These are phyloP conservation scores for Heliconius hewitsoni DNA, from an alignment of 1,140 invertebrate species.

Conservation along the genomic window DNA sequence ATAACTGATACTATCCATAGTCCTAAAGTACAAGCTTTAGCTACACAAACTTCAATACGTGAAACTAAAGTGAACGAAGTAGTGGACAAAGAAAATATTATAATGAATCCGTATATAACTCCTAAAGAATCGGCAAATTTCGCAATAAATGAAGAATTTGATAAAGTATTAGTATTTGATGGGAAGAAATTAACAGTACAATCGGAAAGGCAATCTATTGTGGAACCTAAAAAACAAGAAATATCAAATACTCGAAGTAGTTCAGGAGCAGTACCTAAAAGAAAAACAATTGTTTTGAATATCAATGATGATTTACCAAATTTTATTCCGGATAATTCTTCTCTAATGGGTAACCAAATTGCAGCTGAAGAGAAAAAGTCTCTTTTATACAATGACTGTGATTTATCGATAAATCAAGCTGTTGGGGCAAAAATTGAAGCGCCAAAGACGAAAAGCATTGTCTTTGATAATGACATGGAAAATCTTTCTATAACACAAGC, in stretches of 20 bases:
- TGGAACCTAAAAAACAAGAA: conserved; percentile 16
- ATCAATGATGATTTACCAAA: conserved; percentile 63
- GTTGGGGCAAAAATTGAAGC: conserved; percentile 32
- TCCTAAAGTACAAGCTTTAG: conserved; percentile 57
- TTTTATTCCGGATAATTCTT: conserved; percentile 30
- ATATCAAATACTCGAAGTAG: not conserved
- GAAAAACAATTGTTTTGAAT: conserved; percentile 62
- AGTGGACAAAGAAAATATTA: conserved; percentile 70
- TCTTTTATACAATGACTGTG: conserved; percentile 40
- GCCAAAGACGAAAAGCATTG: conserved; percentile 40
- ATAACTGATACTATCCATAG: conserved; percentile 63
- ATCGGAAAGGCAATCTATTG: conserved; percentile 44
- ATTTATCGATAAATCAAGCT: conserved; percentile 49
- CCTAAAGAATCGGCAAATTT: conserved; percentile 59
- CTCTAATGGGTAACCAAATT: not conserved
- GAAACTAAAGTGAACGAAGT: conserved; percentile 17
- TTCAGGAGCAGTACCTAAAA: conserved; percentile 34
- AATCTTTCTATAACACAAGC: conserved; percentile 50
- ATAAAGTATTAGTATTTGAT: conserved; percentile 71
- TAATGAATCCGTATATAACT: conserved; percentile 58
- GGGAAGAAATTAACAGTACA: conserved; percentile 63
- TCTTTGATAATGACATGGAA: conserved; percentile 40
- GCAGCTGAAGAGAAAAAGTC: conserved; percentile 23
- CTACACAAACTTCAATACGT: conserved; percentile 37
- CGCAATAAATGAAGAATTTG: conserved; percentile 53